Evolutionary conservation across 2,113 vertebrate species (phyloP).

Genomic region (Trinectes maculatus): DNA sequence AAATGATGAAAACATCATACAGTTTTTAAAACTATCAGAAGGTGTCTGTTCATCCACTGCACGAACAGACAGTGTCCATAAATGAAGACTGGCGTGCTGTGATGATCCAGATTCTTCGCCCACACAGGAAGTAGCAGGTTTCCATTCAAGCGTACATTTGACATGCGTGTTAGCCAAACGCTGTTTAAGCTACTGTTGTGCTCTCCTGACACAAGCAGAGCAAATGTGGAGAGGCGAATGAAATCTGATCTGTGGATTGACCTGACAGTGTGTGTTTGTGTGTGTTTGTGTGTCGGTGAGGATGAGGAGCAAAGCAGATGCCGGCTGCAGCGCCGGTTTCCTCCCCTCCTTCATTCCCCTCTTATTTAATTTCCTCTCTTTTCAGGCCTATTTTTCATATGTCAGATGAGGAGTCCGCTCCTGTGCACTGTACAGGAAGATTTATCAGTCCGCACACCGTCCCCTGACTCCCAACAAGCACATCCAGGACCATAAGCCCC

Average conservation of each 20-base stretch:
- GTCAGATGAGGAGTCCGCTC: constrained; percentile 77
- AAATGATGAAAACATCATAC: constrained; percentile 2
- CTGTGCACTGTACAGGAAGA: constrained; percentile 68
- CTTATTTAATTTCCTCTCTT: constrained; percentile 69
- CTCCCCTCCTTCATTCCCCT: constrained; percentile 45
- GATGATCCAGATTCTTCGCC: constrained; percentile 50
- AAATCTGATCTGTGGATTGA: constrained; percentile 47
- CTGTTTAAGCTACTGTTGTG: constrained; percentile 41
- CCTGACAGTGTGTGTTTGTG: constrained; percentile 19
- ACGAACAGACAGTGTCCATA: constrained; percentile 3
- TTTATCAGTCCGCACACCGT: constrained; percentile 77
- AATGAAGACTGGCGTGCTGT: constrained; percentile 35
- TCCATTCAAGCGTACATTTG: constrained; percentile 48
- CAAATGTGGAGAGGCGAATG: constrained; percentile 50
- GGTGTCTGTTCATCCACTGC: constrained; percentile 13
- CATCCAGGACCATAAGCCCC: constrained; percentile 53
- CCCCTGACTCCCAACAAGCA: constrained; percentile 54
- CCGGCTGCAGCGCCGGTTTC: constrained; percentile 36
- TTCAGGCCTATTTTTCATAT: constrained; percentile 73
- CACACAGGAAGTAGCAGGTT: constrained; percentile 54
- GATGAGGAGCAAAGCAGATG: constrained; percentile 50
- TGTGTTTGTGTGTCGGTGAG: constrained; percentile 33
- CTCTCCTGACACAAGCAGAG: constrained; percentile 40
- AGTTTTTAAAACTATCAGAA: constrained; percentile 28
- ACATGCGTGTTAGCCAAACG: constrained; percentile 36